phyloP scores from a whole-genome alignment of 2,797 vertebrate genomes.

The Diceros bicornis region DNA sequence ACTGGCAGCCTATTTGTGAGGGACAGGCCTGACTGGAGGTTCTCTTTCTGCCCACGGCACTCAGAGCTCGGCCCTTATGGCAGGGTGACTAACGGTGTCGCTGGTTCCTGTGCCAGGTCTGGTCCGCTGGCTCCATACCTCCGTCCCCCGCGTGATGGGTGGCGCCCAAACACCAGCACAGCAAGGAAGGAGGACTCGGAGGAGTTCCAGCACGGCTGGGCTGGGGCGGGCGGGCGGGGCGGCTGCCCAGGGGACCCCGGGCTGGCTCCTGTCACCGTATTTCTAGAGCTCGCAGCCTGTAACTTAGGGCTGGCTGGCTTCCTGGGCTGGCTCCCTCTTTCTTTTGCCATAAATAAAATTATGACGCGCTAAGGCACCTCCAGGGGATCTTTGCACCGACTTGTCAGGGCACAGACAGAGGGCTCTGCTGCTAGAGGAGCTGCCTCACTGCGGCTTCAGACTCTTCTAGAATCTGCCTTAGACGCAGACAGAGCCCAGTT shows the following conservation, averaged over 20 bases:
- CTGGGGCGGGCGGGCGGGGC: not conserved
- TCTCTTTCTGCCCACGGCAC: too few relatives aligned
- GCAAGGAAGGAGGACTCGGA: not conserved
- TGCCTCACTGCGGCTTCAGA: too few relatives aligned
- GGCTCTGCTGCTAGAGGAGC: not conserved
- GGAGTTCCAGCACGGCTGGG: not conserved
- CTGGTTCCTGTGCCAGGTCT: not conserved
- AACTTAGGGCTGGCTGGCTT: not conserved
- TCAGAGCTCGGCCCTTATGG: too few relatives aligned
- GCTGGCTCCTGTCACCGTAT: rapidly evolving
- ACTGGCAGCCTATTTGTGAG: too few relatives aligned
- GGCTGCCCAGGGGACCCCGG: rapidly evolving
- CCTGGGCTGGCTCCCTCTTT: not conserved
- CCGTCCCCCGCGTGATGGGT: rapidly evolving
- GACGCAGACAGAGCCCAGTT: rapidly evolving
- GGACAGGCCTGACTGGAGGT: too few relatives aligned
- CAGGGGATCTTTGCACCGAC: not conserved
- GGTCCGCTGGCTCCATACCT: rapidly evolving
- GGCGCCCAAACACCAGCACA: not conserved
- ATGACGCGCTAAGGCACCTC: not conserved
- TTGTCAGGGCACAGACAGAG: rapidly evolving
- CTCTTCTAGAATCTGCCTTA: not conserved
- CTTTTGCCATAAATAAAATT: not conserved
- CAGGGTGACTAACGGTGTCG: not conserved
- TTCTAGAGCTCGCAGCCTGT: not conserved